These are phyloP conservation scores for Hirtodrosophila duncani DNA, from an alignment of 2,888 invertebrate genomes.

Conservation along the genomic window DNA sequence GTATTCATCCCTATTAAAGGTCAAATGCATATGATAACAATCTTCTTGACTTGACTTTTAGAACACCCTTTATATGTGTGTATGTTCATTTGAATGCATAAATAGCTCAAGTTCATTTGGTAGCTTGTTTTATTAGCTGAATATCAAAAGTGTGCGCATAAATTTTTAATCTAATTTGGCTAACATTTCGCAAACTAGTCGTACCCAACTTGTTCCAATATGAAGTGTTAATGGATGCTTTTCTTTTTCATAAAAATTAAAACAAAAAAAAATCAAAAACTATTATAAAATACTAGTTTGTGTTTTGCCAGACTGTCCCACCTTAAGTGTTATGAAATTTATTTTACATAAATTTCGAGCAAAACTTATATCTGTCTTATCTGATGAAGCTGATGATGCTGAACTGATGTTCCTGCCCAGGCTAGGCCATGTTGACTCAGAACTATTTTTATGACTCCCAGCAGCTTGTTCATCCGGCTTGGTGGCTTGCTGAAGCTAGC, in stretches of 20 bases:
- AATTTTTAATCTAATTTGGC: slow-evolving; percentile 32
- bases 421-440: slow-evolving; percentile 13
- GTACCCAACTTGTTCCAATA: slow-evolving; percentile 3
- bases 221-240: slow-evolving; percentile 30
- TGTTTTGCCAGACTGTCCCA: slow-evolving; percentile 9
- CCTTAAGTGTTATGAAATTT: slow-evolving; percentile 36
- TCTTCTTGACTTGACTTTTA: slow-evolving; percentile 7
- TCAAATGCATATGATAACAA: too few relatives aligned
- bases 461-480: slow-evolving; percentile 45
- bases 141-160: slow-evolving; percentile 35
- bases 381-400: slow-evolving; percentile 25
- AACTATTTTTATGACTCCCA: slow-evolving; percentile 27
- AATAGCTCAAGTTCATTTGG: slow-evolving; percentile 35
- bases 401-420: slow-evolving; percentile 24
- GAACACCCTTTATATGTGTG: too few relatives aligned
- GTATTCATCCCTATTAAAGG: too few relatives aligned
- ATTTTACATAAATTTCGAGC: slow-evolving; percentile 46
- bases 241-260: slow-evolving; percentile 17
- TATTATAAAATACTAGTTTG: too few relatives aligned
- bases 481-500: slow-evolving; percentile 15
- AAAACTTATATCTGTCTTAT: slow-evolving; percentile 16
- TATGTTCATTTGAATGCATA: slow-evolving; percentile 14
- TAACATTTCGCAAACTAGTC: not conserved
- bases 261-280: too few relatives aligned
- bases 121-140: slow-evolving; percentile 45